Evolutionary conservation across 2,888 invertebrate genomes (phyloP).

Genomic region (Rhagium mordax): DNA sequence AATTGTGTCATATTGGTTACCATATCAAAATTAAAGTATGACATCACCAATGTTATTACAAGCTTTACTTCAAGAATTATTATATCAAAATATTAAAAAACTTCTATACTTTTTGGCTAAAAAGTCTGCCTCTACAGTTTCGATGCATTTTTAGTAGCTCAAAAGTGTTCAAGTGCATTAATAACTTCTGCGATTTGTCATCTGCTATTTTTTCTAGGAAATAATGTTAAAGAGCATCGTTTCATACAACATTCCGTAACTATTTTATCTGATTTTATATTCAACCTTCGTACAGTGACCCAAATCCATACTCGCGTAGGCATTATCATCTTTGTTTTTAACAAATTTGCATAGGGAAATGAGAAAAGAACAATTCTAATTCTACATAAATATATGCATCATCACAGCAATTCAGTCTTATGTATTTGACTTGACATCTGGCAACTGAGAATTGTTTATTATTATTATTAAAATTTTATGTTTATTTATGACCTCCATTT

Average conservation of each 20-base stretch:
- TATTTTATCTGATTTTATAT: background rate
- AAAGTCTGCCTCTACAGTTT: no score
- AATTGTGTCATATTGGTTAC: no score
- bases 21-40: no score
- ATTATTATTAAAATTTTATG: background rate
- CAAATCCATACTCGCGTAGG: constrained; percentile 16
- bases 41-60: no score
- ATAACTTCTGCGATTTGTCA: no score
- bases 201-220: background rate
- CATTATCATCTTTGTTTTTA: background rate
- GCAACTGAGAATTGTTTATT: background rate
- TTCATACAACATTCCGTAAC: background rate
- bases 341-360: constrained; percentile 14
- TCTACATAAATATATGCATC: constrained; percentile 5
- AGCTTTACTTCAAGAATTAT: no score
- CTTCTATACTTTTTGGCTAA: no score
- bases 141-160: no score
- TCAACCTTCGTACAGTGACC: constrained; percentile 14
- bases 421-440: constrained; percentile 1
- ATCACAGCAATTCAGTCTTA: background rate
- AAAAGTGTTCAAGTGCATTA: no score
- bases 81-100: no score
- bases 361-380: constrained; percentile 5
- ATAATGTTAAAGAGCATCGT: background rate
- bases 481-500: background rate